Evolutionary conservation across 2,797 vertebrate species (phyloP).

Genomic region (Betta splendens): DNA sequence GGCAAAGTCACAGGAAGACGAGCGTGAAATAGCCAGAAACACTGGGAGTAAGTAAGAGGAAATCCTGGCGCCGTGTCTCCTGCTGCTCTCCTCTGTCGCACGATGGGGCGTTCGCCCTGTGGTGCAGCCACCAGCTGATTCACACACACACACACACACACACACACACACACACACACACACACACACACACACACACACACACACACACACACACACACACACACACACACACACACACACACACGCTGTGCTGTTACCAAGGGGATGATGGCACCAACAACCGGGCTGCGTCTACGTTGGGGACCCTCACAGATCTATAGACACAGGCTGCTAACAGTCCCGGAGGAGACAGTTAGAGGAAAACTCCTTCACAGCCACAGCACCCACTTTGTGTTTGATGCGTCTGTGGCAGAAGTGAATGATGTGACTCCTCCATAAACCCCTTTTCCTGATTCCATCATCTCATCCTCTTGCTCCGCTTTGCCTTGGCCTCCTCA

Average conservation of each 20-base stretch:
- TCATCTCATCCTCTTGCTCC: slow-evolving; percentile 61
- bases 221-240: too few relatives aligned
- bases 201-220: too few relatives aligned
- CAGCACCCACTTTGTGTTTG: slow-evolving; percentile 61
- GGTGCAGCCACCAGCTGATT: slow-evolving; percentile 58
- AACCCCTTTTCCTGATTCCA: slow-evolving; percentile 62
- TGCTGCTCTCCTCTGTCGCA: slow-evolving; percentile 50
- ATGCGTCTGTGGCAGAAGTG: slow-evolving; percentile 54
- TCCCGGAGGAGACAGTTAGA: slow-evolving; percentile 56
- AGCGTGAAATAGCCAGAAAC: slow-evolving; percentile 49
- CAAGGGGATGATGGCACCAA: slow-evolving; percentile 54
- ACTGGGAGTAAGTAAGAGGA: slow-evolving; percentile 55
- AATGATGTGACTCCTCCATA: slow-evolving; percentile 57
- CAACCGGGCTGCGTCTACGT: slow-evolving; percentile 71
- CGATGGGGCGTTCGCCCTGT: slow-evolving; percentile 62
- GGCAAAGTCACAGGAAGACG: slow-evolving; percentile 58
- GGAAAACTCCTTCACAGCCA: slow-evolving; percentile 57
- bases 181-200: too few relatives aligned
- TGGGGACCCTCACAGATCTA: slow-evolving; percentile 66
- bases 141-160: too few relatives aligned
- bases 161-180: too few relatives aligned
- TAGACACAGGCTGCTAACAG: slow-evolving; percentile 62
- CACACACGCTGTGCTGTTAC: slow-evolving; percentile 67
- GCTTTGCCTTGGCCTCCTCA: slow-evolving; percentile 39
- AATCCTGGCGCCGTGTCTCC: slow-evolving; percentile 65